Evolutionary conservation across 2,888 invertebrate species (phyloP).

Genomic region (Thumatha senex): DNA sequence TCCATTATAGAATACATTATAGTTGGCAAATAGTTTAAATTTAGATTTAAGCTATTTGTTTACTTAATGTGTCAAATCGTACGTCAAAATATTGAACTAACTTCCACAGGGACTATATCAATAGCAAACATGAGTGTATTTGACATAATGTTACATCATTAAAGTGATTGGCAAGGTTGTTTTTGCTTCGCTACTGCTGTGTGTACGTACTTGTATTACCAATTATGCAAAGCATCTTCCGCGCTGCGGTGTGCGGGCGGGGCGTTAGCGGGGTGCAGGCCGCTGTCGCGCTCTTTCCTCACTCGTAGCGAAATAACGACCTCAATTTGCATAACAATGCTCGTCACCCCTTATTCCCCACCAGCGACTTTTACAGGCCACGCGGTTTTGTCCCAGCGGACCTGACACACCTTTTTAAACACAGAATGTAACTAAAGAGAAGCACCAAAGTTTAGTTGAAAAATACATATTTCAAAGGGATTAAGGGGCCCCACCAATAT

Average conservation of each 20-base stretch:
- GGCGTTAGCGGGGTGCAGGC: constrained; percentile 45
- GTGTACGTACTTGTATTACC: constrained; percentile 73
- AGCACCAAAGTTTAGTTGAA: constrained; percentile 24
- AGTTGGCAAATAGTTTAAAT: too few species aligned
- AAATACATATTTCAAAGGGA: too few species aligned
- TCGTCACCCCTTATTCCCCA: constrained; percentile 80
- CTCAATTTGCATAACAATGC: constrained; percentile 83
- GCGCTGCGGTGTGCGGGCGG: constrained; percentile 66
- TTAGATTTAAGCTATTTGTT: too few species aligned
- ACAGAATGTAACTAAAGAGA: constrained; percentile 59
- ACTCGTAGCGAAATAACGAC: constrained; percentile 83
- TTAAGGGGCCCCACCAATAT: too few species aligned
- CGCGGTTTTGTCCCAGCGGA: constrained; percentile 70
- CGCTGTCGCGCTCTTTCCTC: constrained; percentile 80
- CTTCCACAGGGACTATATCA: neutral
- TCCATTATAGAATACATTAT: too few species aligned
- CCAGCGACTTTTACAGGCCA: constrained; percentile 77
- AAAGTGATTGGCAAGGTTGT: constrained; percentile 31
- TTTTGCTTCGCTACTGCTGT: constrained; percentile 45
- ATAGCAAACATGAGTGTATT: constrained; percentile 6
- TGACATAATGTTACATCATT: constrained; percentile 21
- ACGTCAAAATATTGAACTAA: neutral
- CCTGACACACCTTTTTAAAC: constrained; percentile 62
- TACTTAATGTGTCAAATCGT: neutral
- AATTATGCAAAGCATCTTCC: constrained; percentile 82